phyloP scores from a whole-genome alignment of 1,140 invertebrate genomes.

The Sminthurinus signatus region DNA sequence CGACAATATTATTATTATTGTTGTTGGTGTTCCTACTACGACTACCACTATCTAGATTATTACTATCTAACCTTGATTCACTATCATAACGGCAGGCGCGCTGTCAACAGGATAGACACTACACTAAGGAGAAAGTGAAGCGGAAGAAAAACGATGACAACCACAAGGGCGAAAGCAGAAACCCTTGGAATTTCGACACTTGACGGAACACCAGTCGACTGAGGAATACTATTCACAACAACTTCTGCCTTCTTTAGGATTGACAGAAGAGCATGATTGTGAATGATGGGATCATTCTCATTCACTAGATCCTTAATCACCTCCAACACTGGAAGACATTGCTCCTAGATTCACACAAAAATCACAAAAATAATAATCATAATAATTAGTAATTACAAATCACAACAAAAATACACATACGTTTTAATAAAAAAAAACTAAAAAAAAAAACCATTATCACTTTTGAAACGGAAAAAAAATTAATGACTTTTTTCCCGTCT shows the following conservation, averaged over 20 bases:
- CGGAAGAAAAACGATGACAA: slow-evolving; percentile 6
- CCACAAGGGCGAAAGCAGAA: slow-evolving; percentile 5
- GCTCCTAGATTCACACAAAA: slow-evolving; percentile 60
- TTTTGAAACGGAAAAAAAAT: neutral
- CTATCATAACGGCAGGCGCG: slow-evolving; percentile 23
- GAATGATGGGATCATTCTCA: slow-evolving; percentile 70
- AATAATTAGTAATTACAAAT: neutral
- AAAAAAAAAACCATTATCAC: neutral
- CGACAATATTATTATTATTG: neutral
- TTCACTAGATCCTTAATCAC: slow-evolving; percentile 75
- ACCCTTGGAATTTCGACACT: neutral
- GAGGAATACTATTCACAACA: slow-evolving; percentile 52
- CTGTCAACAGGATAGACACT: slow-evolving; percentile 14
- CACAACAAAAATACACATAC: neutral
- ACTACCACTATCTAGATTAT: neutral
- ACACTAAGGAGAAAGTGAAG: slow-evolving; percentile 4
- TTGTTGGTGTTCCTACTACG: neutral
- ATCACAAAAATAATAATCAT: neutral
- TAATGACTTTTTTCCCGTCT: too few species aligned
- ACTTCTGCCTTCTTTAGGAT: slow-evolving; percentile 89
- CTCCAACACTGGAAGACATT: slow-evolving; percentile 71
- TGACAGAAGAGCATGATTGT: slow-evolving; percentile 74
- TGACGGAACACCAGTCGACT: neutral
- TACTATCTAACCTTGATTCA: neutral
- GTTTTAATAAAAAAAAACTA: neutral